Conservation (phyloP, 2,888 invertebrate genomes). For the Portevinia maculata region DNA sequence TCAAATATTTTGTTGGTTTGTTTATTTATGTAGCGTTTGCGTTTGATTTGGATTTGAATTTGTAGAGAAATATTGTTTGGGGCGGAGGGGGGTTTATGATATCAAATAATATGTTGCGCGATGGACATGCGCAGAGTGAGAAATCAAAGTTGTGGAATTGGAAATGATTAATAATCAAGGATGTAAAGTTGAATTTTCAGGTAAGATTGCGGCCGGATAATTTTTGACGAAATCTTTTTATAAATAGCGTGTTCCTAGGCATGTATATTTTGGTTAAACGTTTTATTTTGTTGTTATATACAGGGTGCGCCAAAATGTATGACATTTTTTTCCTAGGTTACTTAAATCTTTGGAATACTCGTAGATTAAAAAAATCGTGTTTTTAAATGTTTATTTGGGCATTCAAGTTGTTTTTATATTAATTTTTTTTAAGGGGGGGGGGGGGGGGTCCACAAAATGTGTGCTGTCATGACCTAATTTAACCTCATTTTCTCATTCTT, state of each 20-base stretch:
- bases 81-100: conserved; percentile 39
- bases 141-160: not conserved
- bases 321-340: too few relatives aligned
- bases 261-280: too few relatives aligned
- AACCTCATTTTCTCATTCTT: too few relatives aligned
- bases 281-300: too few relatives aligned
- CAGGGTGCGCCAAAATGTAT: too few relatives aligned
- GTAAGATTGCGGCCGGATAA: not conserved
- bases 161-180: not conserved
- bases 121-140: conserved; percentile 20
- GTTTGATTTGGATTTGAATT: conserved; percentile 44
- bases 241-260: not conserved
- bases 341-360: too few relatives aligned
- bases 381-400: too few relatives aligned
- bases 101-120: conserved; percentile 50
- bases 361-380: too few relatives aligned
- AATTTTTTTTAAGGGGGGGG: too few relatives aligned
- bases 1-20: conserved; percentile 52
- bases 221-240: not conserved
- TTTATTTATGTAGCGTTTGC: conserved; percentile 50
- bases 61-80: conserved; percentile 24
- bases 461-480: too few relatives aligned
- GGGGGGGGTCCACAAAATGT: too few relatives aligned
- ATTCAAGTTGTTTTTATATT: too few relatives aligned
- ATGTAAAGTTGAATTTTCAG: conserved; percentile 30